These are phyloP conservation scores for Psephotus haematonotus DNA, from an alignment of 2,113 vertebrate genomes.

Conservation along the genomic window DNA sequence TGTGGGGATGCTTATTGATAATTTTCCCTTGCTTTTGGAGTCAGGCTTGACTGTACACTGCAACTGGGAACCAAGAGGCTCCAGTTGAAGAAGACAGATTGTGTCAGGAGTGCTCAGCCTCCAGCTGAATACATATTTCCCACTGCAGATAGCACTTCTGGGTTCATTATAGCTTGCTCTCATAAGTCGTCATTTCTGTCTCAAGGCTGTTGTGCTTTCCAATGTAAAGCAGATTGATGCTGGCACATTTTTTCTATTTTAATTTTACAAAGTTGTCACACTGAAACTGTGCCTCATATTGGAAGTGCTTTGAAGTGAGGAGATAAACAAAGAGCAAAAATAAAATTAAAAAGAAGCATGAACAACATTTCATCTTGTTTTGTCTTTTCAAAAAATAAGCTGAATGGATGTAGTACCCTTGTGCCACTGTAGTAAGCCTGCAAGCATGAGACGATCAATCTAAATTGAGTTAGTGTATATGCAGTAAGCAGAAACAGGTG, in stretches of 20 bases:
- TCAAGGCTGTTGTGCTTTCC: conserved; percentile 58
- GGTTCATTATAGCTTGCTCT: conserved; percentile 40
- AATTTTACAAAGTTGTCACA: conserved; percentile 72
- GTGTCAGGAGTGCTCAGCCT: conserved; percentile 17
- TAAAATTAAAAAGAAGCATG: conserved; percentile 72
- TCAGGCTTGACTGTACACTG: neutral
- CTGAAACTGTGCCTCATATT: conserved; percentile 59
- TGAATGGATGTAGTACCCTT: conserved; percentile 68
- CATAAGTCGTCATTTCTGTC: conserved; percentile 49
- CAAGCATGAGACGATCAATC: conserved; percentile 77
- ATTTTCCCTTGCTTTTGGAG: neutral
- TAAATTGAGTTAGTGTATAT: conserved; percentile 79
- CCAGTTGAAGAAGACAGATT: conserved; percentile 1
- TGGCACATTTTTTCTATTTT: conserved; percentile 64
- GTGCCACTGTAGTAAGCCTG: conserved; percentile 71
- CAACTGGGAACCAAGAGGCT: neutral
- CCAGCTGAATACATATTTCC: neutral
- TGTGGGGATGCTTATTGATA: neutral
- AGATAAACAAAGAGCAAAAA: conserved; percentile 74
- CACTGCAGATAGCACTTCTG: conserved; percentile 25
- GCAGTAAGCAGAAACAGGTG: conserved; percentile 80
- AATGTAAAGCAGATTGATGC: conserved; percentile 65
- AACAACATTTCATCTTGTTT: conserved; percentile 72
- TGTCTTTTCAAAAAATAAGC: conserved; percentile 50
- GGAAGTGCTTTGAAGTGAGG: conserved; percentile 70